A percentile compares a stretch with the other conserved stretches of the same genome.
Conservation (phyloP, 2,888 invertebrate genomes). For the Eugnorisma glareosa region DNA sequence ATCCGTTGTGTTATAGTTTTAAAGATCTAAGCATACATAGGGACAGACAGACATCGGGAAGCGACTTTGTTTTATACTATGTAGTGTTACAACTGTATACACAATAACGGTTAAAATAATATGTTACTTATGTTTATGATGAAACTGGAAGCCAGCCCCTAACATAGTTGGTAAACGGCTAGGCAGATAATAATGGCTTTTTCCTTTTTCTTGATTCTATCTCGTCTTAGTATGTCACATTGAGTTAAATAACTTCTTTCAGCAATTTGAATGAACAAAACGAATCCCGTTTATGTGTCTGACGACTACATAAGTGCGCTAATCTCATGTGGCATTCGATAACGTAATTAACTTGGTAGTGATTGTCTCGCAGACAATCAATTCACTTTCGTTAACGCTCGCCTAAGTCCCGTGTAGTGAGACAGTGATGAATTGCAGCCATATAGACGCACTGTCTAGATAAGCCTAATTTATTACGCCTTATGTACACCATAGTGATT, state of each 20-base stretch:
- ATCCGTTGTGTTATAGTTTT: too few species aligned
- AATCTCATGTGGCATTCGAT: conserved; percentile 44
- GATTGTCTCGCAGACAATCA: conserved; percentile 73
- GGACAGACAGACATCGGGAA: too few species aligned
- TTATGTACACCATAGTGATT: conserved; percentile 79
- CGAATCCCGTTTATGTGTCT: conserved; percentile 9
- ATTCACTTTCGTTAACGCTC: conserved; percentile 81
- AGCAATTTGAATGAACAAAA: conserved; percentile 5
- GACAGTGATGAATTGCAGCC: conserved; percentile 87
- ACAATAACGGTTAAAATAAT: too few species aligned
- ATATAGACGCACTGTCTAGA: conserved; percentile 86
- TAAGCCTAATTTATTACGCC: conserved; percentile 87
- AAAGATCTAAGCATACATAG: too few species aligned
- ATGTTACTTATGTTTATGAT: too few species aligned
- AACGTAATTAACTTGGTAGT: conserved; percentile 57
- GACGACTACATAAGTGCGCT: conserved; percentile 23
- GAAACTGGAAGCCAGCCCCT: too few species aligned
- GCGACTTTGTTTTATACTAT: too few species aligned
- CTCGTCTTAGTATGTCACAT: neutral
- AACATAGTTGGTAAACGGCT: too few species aligned
- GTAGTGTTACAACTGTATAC: neutral
- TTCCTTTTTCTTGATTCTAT: neutral
- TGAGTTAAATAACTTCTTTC: conserved; percentile 6
- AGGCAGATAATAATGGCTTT: neutral
- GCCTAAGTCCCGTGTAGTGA: conserved; percentile 70